Evolutionary conservation across 2,113 vertebrate genomes (phyloP).

Genomic region (Scomber colias): DNA sequence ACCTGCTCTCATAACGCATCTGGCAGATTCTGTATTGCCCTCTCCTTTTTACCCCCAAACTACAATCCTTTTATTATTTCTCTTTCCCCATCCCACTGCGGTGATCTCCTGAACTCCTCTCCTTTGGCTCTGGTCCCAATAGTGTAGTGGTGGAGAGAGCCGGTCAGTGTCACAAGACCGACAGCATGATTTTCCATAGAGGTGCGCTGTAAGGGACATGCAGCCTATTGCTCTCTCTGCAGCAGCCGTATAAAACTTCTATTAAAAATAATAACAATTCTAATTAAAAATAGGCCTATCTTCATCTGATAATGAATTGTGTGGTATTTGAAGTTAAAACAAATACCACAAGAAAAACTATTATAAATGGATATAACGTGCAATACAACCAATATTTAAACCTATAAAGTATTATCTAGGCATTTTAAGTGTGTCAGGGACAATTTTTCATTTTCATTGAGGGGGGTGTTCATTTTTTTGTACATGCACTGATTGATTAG

Average conservation of each 20-base stretch:
- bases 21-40: background rate
- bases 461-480: background rate
- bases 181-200: conserved; percentile 82
- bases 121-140: conserved; percentile 59
- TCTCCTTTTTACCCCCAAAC: background rate
- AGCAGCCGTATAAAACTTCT: background rate
- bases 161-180: conserved; percentile 78
- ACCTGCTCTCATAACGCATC: background rate
- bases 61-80: conserved; percentile 17
- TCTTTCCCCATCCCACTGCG: conserved; percentile 49
- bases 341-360: background rate
- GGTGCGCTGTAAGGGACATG: conserved; percentile 34
- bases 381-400: background rate
- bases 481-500: background rate
- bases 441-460: background rate
- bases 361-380: background rate
- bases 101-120: conserved; percentile 57
- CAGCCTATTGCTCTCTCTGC: background rate
- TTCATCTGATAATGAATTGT: background rate
- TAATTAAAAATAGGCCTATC: background rate
- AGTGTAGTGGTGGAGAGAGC: conserved; percentile 54
- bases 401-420: background rate
- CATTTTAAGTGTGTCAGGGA: background rate
- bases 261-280: background rate
- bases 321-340: background rate